Percentiles rank a stretch among this genome's conserved stretches.
Evolutionary conservation across 2,888 invertebrate species (phyloP).

Genomic region (Ecdyonurus torrentis): DNA sequence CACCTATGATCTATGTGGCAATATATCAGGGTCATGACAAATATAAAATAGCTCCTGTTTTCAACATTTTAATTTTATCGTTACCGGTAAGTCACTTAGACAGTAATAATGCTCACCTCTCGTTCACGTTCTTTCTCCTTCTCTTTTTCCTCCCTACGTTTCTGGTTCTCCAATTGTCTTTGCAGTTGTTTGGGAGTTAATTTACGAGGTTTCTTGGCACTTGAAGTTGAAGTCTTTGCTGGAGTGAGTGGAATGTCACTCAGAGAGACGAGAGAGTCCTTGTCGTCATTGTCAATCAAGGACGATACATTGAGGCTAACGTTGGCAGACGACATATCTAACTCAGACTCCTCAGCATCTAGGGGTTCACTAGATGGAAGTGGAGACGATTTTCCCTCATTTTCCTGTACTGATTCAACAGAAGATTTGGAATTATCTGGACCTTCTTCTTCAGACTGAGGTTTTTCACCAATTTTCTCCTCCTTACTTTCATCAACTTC

Average conservation of each 20-base stretch:
- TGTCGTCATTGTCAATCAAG: not conserved
- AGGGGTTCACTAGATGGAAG: not conserved
- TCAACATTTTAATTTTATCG: too few relatives aligned
- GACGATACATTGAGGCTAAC: not conserved
- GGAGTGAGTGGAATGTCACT: not conserved
- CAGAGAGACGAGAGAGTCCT: not conserved
- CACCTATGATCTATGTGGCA: too few relatives aligned
- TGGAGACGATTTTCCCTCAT: not conserved
- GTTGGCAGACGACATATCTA: not conserved
- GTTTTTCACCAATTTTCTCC: not conserved
- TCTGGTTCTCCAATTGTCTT: constrained; percentile 31
- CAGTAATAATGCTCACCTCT: constrained; percentile 9
- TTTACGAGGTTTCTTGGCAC: not conserved
- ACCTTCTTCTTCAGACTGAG: too few relatives aligned
- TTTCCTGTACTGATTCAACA: too few relatives aligned
- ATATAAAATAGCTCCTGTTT: too few relatives aligned
- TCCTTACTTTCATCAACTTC: not conserved
- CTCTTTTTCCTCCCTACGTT: constrained; percentile 33
- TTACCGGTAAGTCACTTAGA: too few relatives aligned
- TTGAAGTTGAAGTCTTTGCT: not conserved
- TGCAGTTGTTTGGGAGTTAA: constrained; percentile 23
- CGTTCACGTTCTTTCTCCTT: constrained; percentile 31
- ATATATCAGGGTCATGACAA: too few relatives aligned
- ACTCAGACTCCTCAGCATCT: not conserved
- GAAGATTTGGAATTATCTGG: too few relatives aligned